These are phyloP conservation scores for Hippocampus guttulatus DNA, from an alignment of 2,113 vertebrate genomes.

Conservation along the genomic window DNA sequence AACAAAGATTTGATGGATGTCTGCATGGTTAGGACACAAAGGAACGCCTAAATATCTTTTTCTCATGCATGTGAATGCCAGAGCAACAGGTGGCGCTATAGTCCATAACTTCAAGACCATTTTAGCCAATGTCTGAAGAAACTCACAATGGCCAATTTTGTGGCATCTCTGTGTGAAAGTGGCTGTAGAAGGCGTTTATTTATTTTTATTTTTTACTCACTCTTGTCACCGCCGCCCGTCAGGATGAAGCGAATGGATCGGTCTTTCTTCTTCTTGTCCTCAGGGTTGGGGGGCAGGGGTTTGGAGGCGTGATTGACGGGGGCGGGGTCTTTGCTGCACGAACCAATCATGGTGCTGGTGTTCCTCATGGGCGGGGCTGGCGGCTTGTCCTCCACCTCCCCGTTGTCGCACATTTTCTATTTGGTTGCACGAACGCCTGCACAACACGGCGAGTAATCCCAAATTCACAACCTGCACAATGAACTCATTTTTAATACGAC, in stretches of 20 bases:
- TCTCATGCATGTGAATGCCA: background rate
- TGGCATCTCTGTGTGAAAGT: background rate
- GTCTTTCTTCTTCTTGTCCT: conserved; percentile 93
- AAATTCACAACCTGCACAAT: background rate
- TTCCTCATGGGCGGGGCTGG: conserved; percentile 96
- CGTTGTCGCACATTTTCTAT: conserved; percentile 91
- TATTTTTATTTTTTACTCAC: conserved; percentile 61
- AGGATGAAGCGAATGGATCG: conserved; percentile 88
- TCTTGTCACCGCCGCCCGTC: conserved; percentile 87
- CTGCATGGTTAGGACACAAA: background rate
- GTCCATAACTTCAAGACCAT: background rate
- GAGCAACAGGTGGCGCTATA: background rate
- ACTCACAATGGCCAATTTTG: background rate
- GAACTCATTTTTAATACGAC: background rate
- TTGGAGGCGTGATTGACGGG: conserved; percentile 90
- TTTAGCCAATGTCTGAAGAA: no score
- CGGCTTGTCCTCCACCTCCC: conserved; percentile 91
- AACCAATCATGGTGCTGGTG: conserved; percentile 94
- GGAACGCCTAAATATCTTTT: no score
- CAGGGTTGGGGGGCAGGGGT: conserved; percentile 91
- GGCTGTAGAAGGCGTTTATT: no score
- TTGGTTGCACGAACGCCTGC: background rate
- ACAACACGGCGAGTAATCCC: background rate
- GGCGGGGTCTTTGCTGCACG: conserved; percentile 80
- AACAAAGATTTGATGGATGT: no score